Conservation (phyloP, 2,797 vertebrate genomes). For the Emys orbicularis region DNA sequence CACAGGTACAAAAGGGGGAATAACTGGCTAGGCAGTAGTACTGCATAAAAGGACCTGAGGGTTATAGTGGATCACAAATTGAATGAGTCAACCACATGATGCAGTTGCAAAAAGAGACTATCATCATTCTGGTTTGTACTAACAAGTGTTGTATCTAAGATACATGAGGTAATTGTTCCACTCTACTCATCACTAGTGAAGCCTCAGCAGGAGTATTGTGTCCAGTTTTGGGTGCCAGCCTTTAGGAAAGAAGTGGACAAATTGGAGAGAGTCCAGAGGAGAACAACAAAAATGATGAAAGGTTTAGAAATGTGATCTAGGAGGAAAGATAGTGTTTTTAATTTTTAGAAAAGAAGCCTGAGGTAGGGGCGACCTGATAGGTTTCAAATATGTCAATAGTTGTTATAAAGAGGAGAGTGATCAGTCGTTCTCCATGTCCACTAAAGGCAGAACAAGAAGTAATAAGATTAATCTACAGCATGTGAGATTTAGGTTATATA, state of each 20-base stretch:
- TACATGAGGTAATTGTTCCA: neutral
- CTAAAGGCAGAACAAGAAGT: neutral
- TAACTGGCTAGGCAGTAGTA: too few relatives aligned
- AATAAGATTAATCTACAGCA: neutral
- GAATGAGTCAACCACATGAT: too few relatives aligned
- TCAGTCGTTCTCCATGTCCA: neutral
- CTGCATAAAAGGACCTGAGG: too few relatives aligned
- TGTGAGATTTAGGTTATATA: neutral
- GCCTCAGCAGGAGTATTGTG: neutral
- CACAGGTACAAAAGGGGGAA: too few relatives aligned
- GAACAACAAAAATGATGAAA: too few relatives aligned
- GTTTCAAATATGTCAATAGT: neutral
- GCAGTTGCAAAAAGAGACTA: neutral
- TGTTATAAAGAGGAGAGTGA: neutral
- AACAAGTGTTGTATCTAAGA: neutral
- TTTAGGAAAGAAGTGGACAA: too few relatives aligned
- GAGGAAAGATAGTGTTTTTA: neutral
- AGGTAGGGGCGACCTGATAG: neutral
- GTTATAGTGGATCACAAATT: too few relatives aligned
- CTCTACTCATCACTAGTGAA: neutral
- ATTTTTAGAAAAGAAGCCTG: neutral
- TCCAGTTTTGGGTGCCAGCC: too few relatives aligned
- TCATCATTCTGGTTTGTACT: neutral
- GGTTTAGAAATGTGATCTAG: too few relatives aligned
- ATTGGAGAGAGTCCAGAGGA: too few relatives aligned